Evolutionary conservation across 92 coral and sea anemone genomes (phyloP).

Genomic region (Epizoanthus illoricatus): DNA sequence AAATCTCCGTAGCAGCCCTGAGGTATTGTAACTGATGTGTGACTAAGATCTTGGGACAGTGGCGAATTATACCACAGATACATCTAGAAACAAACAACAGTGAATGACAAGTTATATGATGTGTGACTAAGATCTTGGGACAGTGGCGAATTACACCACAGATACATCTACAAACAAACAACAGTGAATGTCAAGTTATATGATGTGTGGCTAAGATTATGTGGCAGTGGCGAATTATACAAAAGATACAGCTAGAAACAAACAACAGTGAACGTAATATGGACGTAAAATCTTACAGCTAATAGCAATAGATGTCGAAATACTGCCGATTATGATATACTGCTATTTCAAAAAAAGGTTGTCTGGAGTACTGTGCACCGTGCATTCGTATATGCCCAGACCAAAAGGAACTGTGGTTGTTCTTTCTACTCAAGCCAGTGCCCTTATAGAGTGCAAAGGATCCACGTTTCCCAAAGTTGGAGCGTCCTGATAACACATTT

Average conservation of each 20-base stretch:
- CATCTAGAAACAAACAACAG: slow-evolving; percentile 50
- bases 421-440: too few species aligned
- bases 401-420: background rate
- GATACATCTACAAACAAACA: slow-evolving; percentile 57
- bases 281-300: too few species aligned
- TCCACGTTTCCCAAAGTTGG: too few species aligned
- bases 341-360: too few species aligned
- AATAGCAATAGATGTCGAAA: too few species aligned
- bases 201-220: slow-evolving; percentile 65
- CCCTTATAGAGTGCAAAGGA: too few species aligned
- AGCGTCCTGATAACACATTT: too few species aligned
- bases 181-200: background rate
- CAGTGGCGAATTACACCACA: slow-evolving; percentile 64
- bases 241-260: slow-evolving; percentile 63
- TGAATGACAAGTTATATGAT: background rate
- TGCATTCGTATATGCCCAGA: too few species aligned
- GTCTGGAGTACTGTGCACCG: too few species aligned
- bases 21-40: slow-evolving; percentile 78
- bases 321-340: too few species aligned
- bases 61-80: slow-evolving; percentile 65
- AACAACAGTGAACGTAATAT: background rate
- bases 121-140: slow-evolving; percentile 74
- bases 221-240: slow-evolving; percentile 67
- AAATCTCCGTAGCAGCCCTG: slow-evolving; percentile 66
- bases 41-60: slow-evolving; percentile 72